These are phyloP conservation scores for Polypterus senegalus DNA, from an alignment of 2,113 vertebrate genomes.

Conservation along the genomic window DNA sequence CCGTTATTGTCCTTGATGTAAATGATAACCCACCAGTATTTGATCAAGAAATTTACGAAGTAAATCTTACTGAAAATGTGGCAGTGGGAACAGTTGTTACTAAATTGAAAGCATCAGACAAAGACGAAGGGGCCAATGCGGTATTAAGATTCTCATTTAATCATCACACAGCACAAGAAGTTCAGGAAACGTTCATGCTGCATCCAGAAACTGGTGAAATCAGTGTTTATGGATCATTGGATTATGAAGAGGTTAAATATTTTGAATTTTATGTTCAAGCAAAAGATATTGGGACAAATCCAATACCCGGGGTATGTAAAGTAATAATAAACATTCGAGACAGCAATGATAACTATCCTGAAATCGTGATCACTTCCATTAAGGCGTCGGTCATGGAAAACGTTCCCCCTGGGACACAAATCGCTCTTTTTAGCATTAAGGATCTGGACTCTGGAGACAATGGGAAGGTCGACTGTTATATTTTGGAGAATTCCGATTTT, in stretches of 20 bases:
- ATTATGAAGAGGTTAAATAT: conserved; percentile 31
- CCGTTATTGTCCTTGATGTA: no score
- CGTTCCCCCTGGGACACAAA: conserved; percentile 33
- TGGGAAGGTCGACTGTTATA: conserved; percentile 35
- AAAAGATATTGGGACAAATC: conserved; percentile 22
- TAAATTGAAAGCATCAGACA: conserved; percentile 33
- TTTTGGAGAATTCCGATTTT: conserved; percentile 35
- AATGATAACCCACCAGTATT: no score
- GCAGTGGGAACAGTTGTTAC: conserved; percentile 31
- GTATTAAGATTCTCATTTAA: conserved; percentile 27
- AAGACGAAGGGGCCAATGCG: conserved; percentile 42
- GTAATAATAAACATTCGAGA: conserved; percentile 22
- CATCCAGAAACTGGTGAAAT: conserved; percentile 27
- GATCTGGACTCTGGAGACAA: conserved; percentile 48
- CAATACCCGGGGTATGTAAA: conserved; percentile 27
- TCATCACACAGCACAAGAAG: conserved; percentile 30
- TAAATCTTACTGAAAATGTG: conserved; percentile 40
- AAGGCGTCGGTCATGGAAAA: conserved; percentile 41
- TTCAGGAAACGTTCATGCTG: conserved; percentile 26
- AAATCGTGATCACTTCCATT: conserved; percentile 56
- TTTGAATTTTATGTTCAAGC: conserved; percentile 32
- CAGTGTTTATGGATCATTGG: conserved; percentile 22
- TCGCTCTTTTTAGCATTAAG: conserved; percentile 43
- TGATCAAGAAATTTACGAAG: conserved; percentile 25
- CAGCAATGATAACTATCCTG: conserved; percentile 52